Base-by-base conservation (phyloP, 2,888 invertebrate species). In the Unio pictorum region DNA sequence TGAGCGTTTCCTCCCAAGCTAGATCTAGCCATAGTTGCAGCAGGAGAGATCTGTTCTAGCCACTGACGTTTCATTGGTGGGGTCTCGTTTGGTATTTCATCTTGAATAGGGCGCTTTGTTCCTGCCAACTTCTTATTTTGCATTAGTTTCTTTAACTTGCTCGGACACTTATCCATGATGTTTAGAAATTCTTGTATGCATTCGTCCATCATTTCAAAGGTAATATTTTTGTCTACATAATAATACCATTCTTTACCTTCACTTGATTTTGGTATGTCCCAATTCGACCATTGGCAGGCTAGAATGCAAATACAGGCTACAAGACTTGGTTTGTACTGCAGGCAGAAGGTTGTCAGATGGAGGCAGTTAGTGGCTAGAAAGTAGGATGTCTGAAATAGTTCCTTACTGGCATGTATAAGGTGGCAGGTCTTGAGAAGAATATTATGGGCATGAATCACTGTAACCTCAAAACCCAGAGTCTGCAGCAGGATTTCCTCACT, bases 261-360 rank as follows among this genome's bases (percentile, higher is more conserved):
- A 84, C 94, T 95, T 64, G 97, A 97, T 80, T 95, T 93, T n/a
- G 97, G 97, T 86, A 98, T 97, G 95, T 95, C 95, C 95, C 96
- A 97, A 88, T 95, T 95, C 63, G 97, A 96, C 98, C 99, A 99
- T 91, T 97, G 97, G 85, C 97, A 97, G 18, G 98, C 98, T 68
- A 99, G 96, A 89, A 99, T 98, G 91, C 98, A 99, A 89, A 98
- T 97, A 91, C 98, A 98, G 30, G 99, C 99, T 60, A 99, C 98
- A 56, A 98, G 95, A 0, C 97, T 96, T 15, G 98, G 97, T 88
- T 95, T 94, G 91, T 98, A 98, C 90, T 97, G 97, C 73, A 99
- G 93, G 91, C 98, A 98, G 97, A 99, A 98, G 58, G 97, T 97
- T 8, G 99, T 99, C 89, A 99, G 92, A 91, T 99, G 98, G 67